phyloP scores from a whole-genome alignment of 2,797 vertebrate species.

The Anguilla obscura region DNA sequence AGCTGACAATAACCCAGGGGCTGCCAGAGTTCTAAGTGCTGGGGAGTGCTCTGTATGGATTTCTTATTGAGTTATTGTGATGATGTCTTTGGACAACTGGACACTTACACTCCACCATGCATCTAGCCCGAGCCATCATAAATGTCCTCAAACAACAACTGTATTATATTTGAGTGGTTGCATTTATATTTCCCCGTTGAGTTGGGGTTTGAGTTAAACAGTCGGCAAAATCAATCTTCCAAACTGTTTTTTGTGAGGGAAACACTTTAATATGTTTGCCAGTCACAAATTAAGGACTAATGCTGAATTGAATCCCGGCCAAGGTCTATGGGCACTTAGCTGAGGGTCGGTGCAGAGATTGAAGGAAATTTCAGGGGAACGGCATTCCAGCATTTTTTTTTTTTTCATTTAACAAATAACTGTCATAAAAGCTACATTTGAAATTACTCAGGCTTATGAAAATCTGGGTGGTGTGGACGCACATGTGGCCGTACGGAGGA shows the following conservation, averaged over 20 bases:
- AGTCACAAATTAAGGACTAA: not conserved
- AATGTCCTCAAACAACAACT: not conserved
- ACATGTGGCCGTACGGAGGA: not conserved
- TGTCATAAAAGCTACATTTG: not conserved
- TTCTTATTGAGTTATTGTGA: conserved; percentile 12
- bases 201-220: not conserved
- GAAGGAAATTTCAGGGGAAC: not conserved
- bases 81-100: not conserved
- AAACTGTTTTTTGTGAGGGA: not conserved
- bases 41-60: not conserved
- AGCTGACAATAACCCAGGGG: not conserved
- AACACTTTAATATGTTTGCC: not conserved
- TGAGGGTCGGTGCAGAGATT: not conserved
- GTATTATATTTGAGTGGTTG: not conserved
- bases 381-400: not conserved
- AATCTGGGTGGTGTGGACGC: not conserved
- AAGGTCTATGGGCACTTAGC: not conserved
- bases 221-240: not conserved
- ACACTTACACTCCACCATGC: not conserved
- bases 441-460: not conserved
- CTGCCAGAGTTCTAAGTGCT: not conserved
- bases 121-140: not conserved
- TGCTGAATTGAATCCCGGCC: not conserved
- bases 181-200: too few species aligned
- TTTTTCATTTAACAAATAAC: not conserved